These are phyloP conservation scores for Halcyon leucocephala DNA, from an alignment of 2,797 vertebrate genomes.

Conservation along the genomic window DNA sequence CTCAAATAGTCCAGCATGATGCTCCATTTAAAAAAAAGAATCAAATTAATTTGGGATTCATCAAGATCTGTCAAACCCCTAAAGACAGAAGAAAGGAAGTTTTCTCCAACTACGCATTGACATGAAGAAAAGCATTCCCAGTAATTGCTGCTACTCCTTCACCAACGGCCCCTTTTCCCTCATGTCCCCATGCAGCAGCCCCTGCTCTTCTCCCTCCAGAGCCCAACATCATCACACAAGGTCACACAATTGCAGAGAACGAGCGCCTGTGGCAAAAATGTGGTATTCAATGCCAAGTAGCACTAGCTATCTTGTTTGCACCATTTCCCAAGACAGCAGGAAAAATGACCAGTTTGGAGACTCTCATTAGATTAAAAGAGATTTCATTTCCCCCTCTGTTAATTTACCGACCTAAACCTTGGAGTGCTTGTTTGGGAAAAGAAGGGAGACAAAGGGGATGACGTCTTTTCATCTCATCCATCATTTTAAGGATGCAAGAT, in stretches of 20 bases:
- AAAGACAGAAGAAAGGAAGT: neutral
- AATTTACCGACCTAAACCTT: neutral
- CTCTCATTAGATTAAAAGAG: neutral
- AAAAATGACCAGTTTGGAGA: neutral
- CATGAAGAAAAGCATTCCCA: neutral
- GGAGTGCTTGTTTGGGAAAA: neutral
- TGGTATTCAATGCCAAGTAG: neutral
- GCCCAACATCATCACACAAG: neutral
- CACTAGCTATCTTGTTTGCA: neutral
- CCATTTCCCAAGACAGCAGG: neutral
- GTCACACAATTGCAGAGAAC: neutral
- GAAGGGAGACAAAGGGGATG: neutral
- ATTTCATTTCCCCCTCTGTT: neutral
- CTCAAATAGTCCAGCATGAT: neutral
- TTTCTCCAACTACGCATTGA: neutral
- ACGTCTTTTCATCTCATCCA: neutral
- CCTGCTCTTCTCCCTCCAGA: fast-evolving
- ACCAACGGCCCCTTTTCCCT: neutral
- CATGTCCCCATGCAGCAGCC: neutral
- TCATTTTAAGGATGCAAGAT: neutral
- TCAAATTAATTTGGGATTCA: neutral
- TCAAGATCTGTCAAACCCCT: neutral
- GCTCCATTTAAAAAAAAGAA: neutral
- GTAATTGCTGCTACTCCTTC: neutral
- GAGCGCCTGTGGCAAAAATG: neutral